These are phyloP conservation scores for Anoura caudifer DNA, from an alignment of 2,113 vertebrate genomes.

Conservation along the genomic window DNA sequence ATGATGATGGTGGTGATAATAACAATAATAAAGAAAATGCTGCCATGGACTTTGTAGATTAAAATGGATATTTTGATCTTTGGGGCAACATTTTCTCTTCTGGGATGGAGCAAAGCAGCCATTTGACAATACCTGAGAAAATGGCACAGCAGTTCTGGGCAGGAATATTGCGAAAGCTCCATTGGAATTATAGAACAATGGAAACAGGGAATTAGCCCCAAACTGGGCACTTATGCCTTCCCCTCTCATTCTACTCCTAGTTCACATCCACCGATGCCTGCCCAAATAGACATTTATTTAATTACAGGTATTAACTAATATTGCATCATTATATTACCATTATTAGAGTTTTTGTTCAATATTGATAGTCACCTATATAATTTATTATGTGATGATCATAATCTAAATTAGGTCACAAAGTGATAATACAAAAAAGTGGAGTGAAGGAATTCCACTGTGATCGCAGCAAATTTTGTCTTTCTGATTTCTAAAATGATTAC, in stretches of 20 bases:
- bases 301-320: background rate
- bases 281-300: background rate
- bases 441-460: background rate
- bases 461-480: background rate
- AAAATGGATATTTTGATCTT: slow-evolving; percentile 18
- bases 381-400: background rate
- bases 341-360: background rate
- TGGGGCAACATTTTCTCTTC: background rate
- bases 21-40: background rate
- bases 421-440: background rate
- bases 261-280: background rate
- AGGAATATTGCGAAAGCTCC: background rate
- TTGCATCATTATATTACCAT: background rate
- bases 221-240: background rate
- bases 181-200: background rate
- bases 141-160: background rate
- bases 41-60: background rate
- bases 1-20: background rate
- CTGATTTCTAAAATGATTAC: background rate
- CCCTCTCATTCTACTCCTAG: background rate
- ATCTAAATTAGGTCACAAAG: slow-evolving; percentile 30
- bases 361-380: background rate
- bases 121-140: slow-evolving; percentile 32
- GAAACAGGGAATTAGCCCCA: background rate
- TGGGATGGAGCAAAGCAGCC: background rate